Percentiles rank a stretch among this genome's conserved stretches.
Evolutionary conservation across 1,140 invertebrate species (phyloP).

Genomic region (Philopotamus ludificatus): DNA sequence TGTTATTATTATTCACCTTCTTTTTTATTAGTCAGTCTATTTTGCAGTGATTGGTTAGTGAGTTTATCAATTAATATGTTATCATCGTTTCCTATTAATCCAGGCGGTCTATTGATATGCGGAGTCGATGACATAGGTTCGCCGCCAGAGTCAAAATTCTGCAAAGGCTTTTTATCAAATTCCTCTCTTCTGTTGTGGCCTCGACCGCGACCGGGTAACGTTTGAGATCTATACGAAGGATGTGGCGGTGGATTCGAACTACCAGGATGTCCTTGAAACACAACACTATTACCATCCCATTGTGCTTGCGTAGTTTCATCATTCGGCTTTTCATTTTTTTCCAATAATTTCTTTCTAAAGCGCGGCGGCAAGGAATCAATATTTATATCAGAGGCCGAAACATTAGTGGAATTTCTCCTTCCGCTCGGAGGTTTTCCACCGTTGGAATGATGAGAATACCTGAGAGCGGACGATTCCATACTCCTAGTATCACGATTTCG

Average conservation of each 20-base stretch:
- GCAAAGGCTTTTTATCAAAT: conserved; percentile 52
- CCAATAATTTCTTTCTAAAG: conserved; percentile 55
- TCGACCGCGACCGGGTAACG: conserved; percentile 52
- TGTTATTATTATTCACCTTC: neutral
- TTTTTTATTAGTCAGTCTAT: neutral
- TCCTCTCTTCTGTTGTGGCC: conserved; percentile 52
- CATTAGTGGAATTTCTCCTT: conserved; percentile 49
- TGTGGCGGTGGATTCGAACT: conserved; percentile 44
- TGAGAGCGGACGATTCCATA: conserved; percentile 53
- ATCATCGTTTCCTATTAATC: neutral
- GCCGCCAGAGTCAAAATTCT: conserved; percentile 49
- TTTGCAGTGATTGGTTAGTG: neutral
- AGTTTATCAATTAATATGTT: neutral
- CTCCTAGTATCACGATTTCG: conserved; percentile 54
- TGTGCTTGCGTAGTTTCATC: conserved; percentile 11
- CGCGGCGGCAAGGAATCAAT: conserved; percentile 54
- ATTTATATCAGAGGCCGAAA: conserved; percentile 43
- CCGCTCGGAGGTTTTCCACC: conserved; percentile 55
- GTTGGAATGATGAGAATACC: conserved; percentile 44
- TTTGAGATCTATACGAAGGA: conserved; percentile 52
- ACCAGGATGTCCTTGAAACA: conserved; percentile 20
- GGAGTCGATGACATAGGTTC: conserved; percentile 53
- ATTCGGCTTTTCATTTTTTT: conserved; percentile 47
- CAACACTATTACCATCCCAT: conserved; percentile 25
- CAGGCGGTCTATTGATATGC: no score